Base-by-base conservation (phyloP, 2,113 vertebrate genomes). In the Nesoenas mayeri region DNA sequence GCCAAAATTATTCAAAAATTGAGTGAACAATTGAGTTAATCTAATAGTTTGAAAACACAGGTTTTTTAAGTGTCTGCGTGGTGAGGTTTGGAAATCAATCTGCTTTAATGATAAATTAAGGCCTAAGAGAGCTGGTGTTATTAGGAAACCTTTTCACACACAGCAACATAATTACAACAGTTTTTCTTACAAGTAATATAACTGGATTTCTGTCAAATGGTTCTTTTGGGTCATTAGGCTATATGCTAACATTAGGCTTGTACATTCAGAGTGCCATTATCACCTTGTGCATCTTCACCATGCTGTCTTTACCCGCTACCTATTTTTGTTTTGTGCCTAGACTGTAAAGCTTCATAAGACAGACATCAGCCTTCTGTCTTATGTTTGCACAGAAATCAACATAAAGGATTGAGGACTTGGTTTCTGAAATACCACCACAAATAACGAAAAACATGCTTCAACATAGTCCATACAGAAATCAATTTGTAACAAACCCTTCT, bases 91-190 rank as follows among this genome's bases (percentile, higher is more conserved):
- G 32, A 78, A 95, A 94, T 51, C 73, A 32, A 31, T 91, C 66
- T 91, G 31, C 25, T 86, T 88, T 80, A 88, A 83, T 53, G 36
- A 34, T 14, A 82, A 89, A 77, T 82, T 64, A 58, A 93, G 79
- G 14, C 17, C 15, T 77, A 65, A 73, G 79, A 93, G 66, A 56
- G 32, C 15, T 90, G 42, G 5, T 70, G 4, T 66, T 74, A 66
- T n/a, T 53, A 72, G 19, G 29, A 81, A 77, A 32, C 12, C 34
- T 73, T 14, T 93, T 85, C 19, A 82, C 22, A 44, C 9, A 44
- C 2, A 77, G 28, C 36, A 58, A 54, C 50, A 61, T 65, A 56
- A 61, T 72, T 60, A 42, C 8, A 85, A 36, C 8, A 34, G 24
- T 34, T 88, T 88, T 93, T 74, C 62, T 74, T 60, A 21, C 29